Evolutionary conservation across 2,797 vertebrate genomes (phyloP), one percentile per base, ranked within the genome.

Genomic region (Vultur gryphus): DNA sequence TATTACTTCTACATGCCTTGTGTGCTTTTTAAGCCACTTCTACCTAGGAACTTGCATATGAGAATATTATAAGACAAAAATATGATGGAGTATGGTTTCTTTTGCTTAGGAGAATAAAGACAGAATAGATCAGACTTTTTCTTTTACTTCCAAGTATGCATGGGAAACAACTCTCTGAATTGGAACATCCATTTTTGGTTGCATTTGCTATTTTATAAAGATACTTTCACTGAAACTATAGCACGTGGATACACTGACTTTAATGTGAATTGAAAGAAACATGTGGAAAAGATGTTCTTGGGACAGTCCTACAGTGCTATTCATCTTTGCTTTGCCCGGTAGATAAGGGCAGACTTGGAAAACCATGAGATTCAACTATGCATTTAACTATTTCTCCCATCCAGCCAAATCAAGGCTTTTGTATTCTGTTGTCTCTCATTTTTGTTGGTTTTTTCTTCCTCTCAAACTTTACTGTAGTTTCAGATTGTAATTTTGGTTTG

Each of bases 241-340:
- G 39, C 20, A 11, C 1, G 1, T 13, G 16, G 29, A 10, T 73
- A 46, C 3, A 0, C 2, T 35, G 18, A 37, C 16, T 57, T 10
- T 6, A 21, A 7, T 17, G 21, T 29, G 35, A 64, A 25, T 41
- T 57, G 33, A 51, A 61, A 61, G 20, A 66, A 59, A 71, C 3
- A 2, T 7, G 8, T 37, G 18, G 54, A 43, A 54, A 84, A 7
- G 6, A 26, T 83, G 35, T 52, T 88, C 31, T 48, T 35, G 26
- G 16, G 11, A 24, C 2, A 13, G 3, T 67, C 1, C 4, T 62
- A 33, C 7, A 17, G 16, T 31, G 4, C 21, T 52, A 2, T 19
- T 39, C 2, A 31, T 51, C 29, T 71, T 75, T 67, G 33, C 35
- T 67, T 75, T 26, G 21, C 29, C 4, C 13, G 12, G 10, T 70